Evolutionary conservation across 2,113 vertebrate species (phyloP).

Genomic region (Oenanthe oenanthe): DNA sequence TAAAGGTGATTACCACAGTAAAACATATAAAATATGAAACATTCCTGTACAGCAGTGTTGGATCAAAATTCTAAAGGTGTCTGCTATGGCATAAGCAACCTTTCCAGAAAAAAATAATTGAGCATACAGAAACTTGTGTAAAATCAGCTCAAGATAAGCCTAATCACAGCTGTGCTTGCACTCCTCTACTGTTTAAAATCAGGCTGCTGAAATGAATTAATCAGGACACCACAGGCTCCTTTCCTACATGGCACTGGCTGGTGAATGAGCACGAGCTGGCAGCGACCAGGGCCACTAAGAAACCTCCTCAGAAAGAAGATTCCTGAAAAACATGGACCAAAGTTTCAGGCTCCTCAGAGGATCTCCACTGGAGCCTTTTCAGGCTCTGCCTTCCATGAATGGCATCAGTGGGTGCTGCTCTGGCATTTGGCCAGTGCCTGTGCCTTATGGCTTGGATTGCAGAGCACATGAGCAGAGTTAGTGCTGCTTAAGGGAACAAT

Average conservation of each 20-base stretch:
- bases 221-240: not conserved
- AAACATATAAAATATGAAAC: not conserved
- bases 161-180: not conserved
- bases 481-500: conserved; percentile 6
- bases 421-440: not conserved
- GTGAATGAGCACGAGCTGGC: not conserved
- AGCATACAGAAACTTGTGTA: not conserved
- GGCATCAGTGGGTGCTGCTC: not conserved
- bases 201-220: not conserved
- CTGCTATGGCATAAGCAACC: not conserved
- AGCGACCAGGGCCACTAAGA: not conserved
- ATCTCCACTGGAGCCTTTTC: not conserved
- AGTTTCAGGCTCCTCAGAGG: not conserved
- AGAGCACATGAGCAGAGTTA: not conserved
- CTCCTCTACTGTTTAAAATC: not conserved
- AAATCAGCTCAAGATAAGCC: not conserved
- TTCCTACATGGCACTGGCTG: rapidly evolving
- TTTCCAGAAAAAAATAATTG: not conserved
- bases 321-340: not conserved
- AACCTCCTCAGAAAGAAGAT: not conserved
- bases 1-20: not conserved
- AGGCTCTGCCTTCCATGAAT: not conserved
- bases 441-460: not conserved
- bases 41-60: not conserved
- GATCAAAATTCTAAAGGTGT: not conserved